Conservation (phyloP, 2,797 vertebrate species). For the Menidia menidia region DNA sequence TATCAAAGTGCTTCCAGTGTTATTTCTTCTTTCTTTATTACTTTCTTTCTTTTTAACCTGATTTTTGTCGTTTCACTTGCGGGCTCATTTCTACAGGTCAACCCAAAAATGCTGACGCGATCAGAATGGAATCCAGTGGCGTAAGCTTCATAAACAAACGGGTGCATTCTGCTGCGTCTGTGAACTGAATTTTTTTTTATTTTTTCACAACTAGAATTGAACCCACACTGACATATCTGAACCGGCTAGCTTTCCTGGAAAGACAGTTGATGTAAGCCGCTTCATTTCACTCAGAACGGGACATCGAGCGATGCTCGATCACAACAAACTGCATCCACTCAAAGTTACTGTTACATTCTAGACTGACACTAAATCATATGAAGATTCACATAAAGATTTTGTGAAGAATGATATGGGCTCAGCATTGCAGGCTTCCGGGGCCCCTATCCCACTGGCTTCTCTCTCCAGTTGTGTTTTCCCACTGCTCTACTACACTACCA, state of each 20-base stretch:
- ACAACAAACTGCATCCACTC: too few relatives aligned
- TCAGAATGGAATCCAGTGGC: constrained; percentile 14
- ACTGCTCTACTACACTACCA: neutral
- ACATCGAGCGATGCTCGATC: too few relatives aligned
- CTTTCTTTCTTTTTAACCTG: neutral
- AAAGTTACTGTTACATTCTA: too few relatives aligned
- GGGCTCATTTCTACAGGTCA: neutral
- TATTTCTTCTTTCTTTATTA: neutral
- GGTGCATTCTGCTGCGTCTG: constrained; percentile 15
- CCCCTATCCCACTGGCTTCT: neutral
- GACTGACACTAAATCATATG: too few relatives aligned
- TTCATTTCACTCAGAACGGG: neutral
- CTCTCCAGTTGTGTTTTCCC: neutral
- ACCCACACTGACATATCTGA: neutral
- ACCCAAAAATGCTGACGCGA: constrained; percentile 28
- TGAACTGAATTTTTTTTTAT: constrained; percentile 1
- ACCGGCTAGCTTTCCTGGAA: neutral
- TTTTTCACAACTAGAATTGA: constrained; percentile 21
- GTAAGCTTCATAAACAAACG: neutral
- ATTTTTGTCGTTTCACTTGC: constrained; percentile 2
- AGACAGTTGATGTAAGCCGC: neutral
- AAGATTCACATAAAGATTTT: neutral
- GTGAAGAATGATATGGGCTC: neutral
- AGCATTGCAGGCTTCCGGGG: neutral
- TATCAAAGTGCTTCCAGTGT: neutral